A percentile compares a stretch with the other conserved stretches of the same genome.
Conservation (phyloP, 2,797 vertebrate species). For the Sebastes paucispinis region DNA sequence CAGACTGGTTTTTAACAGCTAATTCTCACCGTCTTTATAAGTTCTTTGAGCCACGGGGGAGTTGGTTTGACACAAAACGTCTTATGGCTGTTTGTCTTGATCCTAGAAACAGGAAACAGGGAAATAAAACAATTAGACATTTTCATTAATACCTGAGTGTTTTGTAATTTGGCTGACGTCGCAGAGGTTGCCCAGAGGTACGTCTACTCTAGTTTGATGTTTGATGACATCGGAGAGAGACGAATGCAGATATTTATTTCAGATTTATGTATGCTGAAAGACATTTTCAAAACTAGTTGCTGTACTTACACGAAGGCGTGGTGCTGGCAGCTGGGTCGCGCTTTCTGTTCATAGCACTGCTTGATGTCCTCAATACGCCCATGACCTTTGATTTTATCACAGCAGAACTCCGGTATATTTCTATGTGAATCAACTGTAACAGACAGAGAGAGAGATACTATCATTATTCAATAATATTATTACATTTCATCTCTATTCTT, state of each 20-base stretch:
- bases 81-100: accelerated
- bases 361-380: accelerated
- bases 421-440: neutral
- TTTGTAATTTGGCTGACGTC: neutral
- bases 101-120: neutral
- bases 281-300: neutral
- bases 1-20: neutral
- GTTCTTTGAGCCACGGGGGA: neutral
- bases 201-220: neutral
- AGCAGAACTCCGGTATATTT: accelerated
- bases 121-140: neutral
- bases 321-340: accelerated
- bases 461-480: no score
- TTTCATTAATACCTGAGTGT: neutral
- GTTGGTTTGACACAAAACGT: neutral
- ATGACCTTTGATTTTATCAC: accelerated
- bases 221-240: neutral
- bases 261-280: neutral
- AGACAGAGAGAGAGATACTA: neutral
- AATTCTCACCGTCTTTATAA: neutral
- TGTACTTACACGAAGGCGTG: neutral
- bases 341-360: neutral
- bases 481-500: neutral
- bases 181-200: neutral
- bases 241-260: neutral